Evolutionary conservation across 2,113 vertebrate species (phyloP).

Genomic region (Verasper variegatus): DNA sequence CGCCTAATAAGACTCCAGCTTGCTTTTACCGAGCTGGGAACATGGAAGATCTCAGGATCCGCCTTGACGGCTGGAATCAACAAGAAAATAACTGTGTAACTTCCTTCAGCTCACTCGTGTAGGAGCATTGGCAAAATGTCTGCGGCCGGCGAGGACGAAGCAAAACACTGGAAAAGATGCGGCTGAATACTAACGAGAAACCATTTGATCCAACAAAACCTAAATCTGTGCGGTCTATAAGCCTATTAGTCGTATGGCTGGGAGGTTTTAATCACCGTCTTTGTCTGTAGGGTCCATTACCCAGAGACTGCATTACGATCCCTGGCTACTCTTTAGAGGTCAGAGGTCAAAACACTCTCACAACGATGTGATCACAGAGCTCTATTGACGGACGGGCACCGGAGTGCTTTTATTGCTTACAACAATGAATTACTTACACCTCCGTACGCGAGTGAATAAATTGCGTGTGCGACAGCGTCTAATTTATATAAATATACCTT

Average conservation of each 20-base stretch:
- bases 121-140: constrained; percentile 46
- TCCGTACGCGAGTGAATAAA: constrained; percentile 1
- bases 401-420: constrained; percentile 46
- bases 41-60: too few relatives aligned
- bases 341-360: constrained; percentile 56
- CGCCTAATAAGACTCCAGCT: background rate
- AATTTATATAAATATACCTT: constrained; percentile 23
- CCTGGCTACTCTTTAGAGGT: constrained; percentile 47
- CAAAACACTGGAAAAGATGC: constrained; percentile 21
- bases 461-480: background rate
- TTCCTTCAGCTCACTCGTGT: constrained; percentile 48
- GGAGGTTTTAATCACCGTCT: constrained; percentile 67
- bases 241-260: constrained; percentile 55
- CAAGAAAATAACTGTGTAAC: background rate
- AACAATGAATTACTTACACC: background rate
- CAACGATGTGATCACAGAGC: constrained; percentile 31
- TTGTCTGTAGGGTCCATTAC: constrained; percentile 67
- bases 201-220: constrained; percentile 50
- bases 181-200: constrained; percentile 62
- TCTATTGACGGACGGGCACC: constrained; percentile 39
- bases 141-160: constrained; percentile 21
- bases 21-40: background rate
- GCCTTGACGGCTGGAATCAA: too few relatives aligned
- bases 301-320: constrained; percentile 56
- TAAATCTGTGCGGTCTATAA: constrained; percentile 59